Evolutionary conservation across 2,888 invertebrate species (phyloP).

Genomic region (Phlogophora meticulosa): DNA sequence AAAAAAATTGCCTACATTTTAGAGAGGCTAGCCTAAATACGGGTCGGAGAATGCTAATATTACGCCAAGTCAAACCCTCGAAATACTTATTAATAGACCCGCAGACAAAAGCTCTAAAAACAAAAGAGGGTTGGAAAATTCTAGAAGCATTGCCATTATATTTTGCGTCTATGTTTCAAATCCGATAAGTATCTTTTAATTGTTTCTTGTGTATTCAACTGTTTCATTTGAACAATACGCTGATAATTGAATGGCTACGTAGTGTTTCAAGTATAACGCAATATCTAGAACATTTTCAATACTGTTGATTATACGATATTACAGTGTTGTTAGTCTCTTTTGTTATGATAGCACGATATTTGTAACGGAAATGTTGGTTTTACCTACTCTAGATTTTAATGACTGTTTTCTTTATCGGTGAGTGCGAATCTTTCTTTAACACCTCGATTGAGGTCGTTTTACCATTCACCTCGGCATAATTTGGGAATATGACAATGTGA

Average conservation of each 20-base stretch:
- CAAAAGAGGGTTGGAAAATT: slow-evolving; percentile 17
- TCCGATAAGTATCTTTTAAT: neutral
- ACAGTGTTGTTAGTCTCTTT: slow-evolving; percentile 19
- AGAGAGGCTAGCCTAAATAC: neutral
- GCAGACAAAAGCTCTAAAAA: neutral
- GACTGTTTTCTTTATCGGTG: neutral
- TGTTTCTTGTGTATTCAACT: slow-evolving; percentile 26
- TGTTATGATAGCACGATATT: slow-evolving; percentile 13
- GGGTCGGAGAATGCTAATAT: slow-evolving; percentile 11
- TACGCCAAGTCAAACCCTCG: slow-evolving; percentile 6
- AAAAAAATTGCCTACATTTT: slow-evolving; percentile 1
- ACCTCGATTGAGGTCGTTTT: neutral
- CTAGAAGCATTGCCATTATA: slow-evolving; percentile 15
- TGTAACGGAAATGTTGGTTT: slow-evolving; percentile 1
- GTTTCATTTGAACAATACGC: slow-evolving; percentile 30
- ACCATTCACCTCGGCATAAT: neutral
- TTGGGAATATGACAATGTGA: slow-evolving; percentile 1
- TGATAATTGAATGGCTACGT: slow-evolving; percentile 26
- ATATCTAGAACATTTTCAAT: slow-evolving; percentile 38
- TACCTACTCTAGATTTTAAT: neutral
- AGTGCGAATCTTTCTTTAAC: neutral
- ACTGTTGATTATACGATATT: slow-evolving; percentile 27
- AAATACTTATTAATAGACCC: neutral
- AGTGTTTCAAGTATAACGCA: slow-evolving; percentile 32
- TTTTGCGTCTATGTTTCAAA: neutral